Evolutionary conservation across 2,797 vertebrate species (phyloP).

Genomic region (Pantherophis vulpinus): DNA sequence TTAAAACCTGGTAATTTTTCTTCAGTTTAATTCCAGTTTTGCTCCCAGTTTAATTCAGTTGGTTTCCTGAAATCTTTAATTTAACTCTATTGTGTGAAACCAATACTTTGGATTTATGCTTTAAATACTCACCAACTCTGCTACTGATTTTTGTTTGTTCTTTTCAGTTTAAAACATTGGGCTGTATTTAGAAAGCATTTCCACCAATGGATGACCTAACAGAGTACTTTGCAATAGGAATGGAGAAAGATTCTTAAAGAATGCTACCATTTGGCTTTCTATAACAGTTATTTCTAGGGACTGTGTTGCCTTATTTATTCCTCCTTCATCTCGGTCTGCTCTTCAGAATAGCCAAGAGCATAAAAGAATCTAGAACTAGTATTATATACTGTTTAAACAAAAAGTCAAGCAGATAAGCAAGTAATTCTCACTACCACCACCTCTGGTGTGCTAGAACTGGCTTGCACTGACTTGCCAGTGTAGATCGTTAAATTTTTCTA

Average conservation of each 20-base stretch:
- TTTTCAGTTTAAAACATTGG: constrained; percentile 42
- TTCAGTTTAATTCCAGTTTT: constrained; percentile 57
- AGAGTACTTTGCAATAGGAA: not conserved
- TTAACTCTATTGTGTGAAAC: constrained; percentile 84
- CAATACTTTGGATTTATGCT: constrained; percentile 75
- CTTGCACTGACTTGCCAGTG: not conserved
- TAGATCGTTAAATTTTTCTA: not conserved
- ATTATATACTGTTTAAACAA: not conserved
- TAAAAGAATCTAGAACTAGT: not conserved
- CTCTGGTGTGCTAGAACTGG: not conserved
- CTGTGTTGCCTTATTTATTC: not conserved
- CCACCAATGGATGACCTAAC: not conserved
- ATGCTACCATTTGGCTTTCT: not conserved
- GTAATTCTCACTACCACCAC: not conserved
- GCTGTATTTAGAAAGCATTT: not conserved
- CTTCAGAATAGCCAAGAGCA: not conserved
- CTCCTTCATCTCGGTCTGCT: not conserved
- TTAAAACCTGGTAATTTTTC: constrained; percentile 73
- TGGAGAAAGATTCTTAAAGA: not conserved
- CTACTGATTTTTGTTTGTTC: constrained; percentile 64
- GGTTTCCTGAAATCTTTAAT: constrained; percentile 85
- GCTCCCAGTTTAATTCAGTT: constrained; percentile 84
- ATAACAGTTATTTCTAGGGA: not conserved
- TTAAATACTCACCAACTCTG: constrained; percentile 68
- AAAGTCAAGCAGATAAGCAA: not conserved